Base-by-base conservation (phyloP, 2,113 vertebrate species). In the Papio anubis region DNA sequence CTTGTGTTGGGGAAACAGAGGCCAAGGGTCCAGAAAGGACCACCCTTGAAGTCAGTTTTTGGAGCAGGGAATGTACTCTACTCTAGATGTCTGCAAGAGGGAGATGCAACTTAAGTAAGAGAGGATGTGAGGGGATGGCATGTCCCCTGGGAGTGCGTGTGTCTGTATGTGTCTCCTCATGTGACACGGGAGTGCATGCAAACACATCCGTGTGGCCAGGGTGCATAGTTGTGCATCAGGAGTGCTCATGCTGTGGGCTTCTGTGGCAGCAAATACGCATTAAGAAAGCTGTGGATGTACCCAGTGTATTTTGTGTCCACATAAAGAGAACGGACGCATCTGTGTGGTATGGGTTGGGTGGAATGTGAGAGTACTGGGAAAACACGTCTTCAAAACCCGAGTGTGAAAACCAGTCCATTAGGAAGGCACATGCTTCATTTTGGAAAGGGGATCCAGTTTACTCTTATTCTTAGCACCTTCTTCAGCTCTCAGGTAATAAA, bases 111-210 rank as follows among this genome's bases (percentile, higher is more conserved):
- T 40, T 76, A 27, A n/a, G 38, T 17, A 20, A 40, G 48, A 82
- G 59, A 40, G 66, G 13, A 10, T 30, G 1, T 11, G 14, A 38
- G 43, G 38, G 25, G 35, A n/a, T 27, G 16, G 52, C 35, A 17
- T 10, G 7, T 1, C 14, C 21, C 27, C 9, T 8, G 5, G 10
- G 4, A 48, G 12, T n/a, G 4, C 7, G 1, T 21, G 40, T 12
- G 25, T 30, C 30, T 4, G 80, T 1, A 17, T 2, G 2, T 14
- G 35, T 50, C 16, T 20, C 85, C 27, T 6, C 32, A 17, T 14
- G 21, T 70, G 59, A 5, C 27, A 11, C 2, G 1, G 7, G 14
- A 76, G 43, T 35, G 20, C 50, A 59, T 0, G 3, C 5, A 10
- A 59, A 30, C 10, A 4, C 6, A 17, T 25, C 14, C 10, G 1